Evolutionary conservation across 2,888 invertebrate genomes (phyloP).

Genomic region (Pycnomerus fuliginosus): DNA sequence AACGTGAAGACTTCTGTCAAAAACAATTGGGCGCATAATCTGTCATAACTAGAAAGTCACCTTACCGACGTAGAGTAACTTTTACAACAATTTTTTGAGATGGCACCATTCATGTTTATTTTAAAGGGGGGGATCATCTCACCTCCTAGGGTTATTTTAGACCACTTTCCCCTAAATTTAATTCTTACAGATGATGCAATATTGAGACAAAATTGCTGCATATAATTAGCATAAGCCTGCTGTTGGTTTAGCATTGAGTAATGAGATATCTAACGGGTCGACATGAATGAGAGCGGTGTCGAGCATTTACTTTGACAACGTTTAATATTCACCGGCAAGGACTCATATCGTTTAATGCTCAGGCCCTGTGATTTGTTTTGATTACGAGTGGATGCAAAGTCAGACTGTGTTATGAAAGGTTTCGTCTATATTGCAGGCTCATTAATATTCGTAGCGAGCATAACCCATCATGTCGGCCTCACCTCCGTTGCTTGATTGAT

Average conservation of each 20-base stretch:
- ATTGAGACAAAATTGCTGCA: too few relatives aligned
- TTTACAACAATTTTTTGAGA: too few relatives aligned
- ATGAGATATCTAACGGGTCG: not conserved
- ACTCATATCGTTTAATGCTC: constrained; percentile 25
- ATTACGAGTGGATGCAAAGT: constrained; percentile 33
- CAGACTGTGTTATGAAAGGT: constrained; percentile 38
- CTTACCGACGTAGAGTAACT: too few relatives aligned
- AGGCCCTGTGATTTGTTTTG: constrained; percentile 32
- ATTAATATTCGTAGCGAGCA: constrained; percentile 50
- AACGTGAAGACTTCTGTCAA: too few relatives aligned
- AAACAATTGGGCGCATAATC: too few relatives aligned
- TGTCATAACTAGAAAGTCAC: too few relatives aligned
- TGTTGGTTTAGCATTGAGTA: not conserved
- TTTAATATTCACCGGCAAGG: constrained; percentile 26
- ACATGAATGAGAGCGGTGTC: constrained; percentile 2
- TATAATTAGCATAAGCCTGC: not conserved
- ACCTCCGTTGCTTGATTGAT: constrained; percentile 47
- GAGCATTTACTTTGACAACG: not conserved
- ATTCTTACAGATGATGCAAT: too few relatives aligned
- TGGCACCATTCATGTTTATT: too few relatives aligned
- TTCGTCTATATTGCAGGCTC: constrained; percentile 41
- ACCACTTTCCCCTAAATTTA: too few relatives aligned
- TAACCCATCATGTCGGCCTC: constrained; percentile 47
- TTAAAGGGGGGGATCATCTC: too few relatives aligned
- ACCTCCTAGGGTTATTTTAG: too few relatives aligned